Evolutionary conservation across 1,140 invertebrate species (phyloP).

Genomic region (Pogonognathellus flavescens): DNA sequence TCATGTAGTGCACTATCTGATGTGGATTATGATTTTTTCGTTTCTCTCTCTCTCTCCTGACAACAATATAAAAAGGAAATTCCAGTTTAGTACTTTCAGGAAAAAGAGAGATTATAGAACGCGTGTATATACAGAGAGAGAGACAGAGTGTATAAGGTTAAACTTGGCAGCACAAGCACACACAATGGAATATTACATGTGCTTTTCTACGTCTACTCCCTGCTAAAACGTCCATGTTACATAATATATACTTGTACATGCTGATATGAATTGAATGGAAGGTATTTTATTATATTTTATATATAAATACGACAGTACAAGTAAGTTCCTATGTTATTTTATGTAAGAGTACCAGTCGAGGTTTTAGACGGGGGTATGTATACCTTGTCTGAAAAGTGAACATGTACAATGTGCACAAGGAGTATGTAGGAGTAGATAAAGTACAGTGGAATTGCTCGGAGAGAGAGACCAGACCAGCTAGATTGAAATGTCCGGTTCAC

Average conservation of each 20-base stretch:
- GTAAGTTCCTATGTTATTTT: background rate
- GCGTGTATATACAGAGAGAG: too few relatives aligned
- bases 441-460: conserved; percentile 25
- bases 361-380: background rate
- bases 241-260: background rate
- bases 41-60: conserved; percentile 10
- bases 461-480: conserved; percentile 3
- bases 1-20: background rate
- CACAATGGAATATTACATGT: background rate
- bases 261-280: background rate
- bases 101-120: conserved; percentile 8
- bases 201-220: background rate
- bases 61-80: background rate
- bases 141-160: background rate
- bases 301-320: background rate
- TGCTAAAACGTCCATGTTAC: background rate
- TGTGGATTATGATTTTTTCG: conserved; percentile 20
- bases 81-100: background rate
- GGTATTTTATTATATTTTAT: background rate
- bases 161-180: background rate
- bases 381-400: background rate
- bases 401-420: background rate
- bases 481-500: conserved; percentile 49
- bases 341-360: background rate
- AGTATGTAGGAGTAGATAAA: background rate